phyloP scores from a whole-genome alignment of 2,888 invertebrate species.

The Heteromurus nitidus region DNA sequence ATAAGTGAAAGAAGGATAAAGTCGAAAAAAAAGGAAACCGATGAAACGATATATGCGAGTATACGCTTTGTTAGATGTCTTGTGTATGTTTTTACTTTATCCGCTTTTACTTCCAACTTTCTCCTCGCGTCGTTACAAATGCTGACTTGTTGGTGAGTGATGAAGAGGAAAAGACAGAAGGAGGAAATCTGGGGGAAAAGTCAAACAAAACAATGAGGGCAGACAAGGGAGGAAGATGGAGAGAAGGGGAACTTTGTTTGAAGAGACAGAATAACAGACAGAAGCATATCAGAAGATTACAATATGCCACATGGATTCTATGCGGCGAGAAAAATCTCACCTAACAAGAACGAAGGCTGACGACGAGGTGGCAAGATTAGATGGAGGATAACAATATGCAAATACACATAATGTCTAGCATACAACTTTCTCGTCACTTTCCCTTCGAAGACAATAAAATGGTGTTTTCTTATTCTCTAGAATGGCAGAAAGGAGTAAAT shows the following conservation, averaged over 20 bases:
- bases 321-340: conserved; percentile 49
- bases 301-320: too few relatives aligned
- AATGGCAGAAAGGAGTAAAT: conserved; percentile 1
- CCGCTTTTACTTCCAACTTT: not conserved
- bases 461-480: not conserved
- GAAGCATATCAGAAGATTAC: conserved; percentile 4
- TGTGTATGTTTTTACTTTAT: not conserved
- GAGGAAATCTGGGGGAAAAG: conserved; percentile 44
- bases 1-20: not conserved
- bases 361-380: too few relatives aligned
- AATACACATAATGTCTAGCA: not conserved
- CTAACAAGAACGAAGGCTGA: not conserved
- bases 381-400: not conserved
- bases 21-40: not conserved
- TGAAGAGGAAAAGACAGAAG: not conserved
- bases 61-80: conserved; percentile 24
- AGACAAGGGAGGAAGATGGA: not conserved
- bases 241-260: not conserved
- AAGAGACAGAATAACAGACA: not conserved
- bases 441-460: conserved; percentile 11
- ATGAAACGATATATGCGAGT: too few relatives aligned
- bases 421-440: conserved; percentile 4
- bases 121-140: too few relatives aligned
- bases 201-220: conserved; percentile 42
- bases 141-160: too few relatives aligned